Percentiles rank a stretch among this genome's conserved stretches.
Conservation (phyloP, 2,888 invertebrate species). For the Gerris lacustris region DNA sequence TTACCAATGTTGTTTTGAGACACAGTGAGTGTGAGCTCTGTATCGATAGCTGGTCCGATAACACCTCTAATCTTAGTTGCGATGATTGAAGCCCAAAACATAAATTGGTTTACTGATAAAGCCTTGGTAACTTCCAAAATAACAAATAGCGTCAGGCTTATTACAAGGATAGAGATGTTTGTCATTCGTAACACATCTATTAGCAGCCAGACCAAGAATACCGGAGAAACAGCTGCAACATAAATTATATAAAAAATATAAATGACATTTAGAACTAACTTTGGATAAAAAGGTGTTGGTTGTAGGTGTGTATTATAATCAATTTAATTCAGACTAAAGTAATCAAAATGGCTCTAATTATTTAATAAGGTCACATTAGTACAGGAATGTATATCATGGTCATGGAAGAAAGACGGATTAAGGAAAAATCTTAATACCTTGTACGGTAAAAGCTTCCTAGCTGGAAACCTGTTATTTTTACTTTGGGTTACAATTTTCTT, state of each 20-base stretch:
- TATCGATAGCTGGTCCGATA: background rate
- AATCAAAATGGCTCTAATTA: too few relatives aligned
- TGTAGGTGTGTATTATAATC: too few relatives aligned
- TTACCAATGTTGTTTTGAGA: background rate
- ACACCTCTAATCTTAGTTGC: background rate
- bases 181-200: background rate
- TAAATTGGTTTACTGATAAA: background rate
- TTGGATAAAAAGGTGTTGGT: too few relatives aligned
- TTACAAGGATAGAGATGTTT: background rate
- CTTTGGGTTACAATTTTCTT: too few relatives aligned
- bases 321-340: too few relatives aligned
- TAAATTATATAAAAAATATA: background rate
- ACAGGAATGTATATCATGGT: too few relatives aligned
- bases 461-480: too few relatives aligned
- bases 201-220: background rate
- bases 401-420: too few relatives aligned
- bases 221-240: background rate
- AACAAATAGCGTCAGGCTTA: background rate
- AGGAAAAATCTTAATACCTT: too few relatives aligned
- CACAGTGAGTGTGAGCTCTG: background rate
- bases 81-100: background rate
- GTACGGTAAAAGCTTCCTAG: too few relatives aligned
- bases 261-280: too few relatives aligned
- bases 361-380: too few relatives aligned
- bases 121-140: background rate